Evolutionary conservation across 2,888 invertebrate species (phyloP).

Genomic region (Ornithoptera priamus): DNA sequence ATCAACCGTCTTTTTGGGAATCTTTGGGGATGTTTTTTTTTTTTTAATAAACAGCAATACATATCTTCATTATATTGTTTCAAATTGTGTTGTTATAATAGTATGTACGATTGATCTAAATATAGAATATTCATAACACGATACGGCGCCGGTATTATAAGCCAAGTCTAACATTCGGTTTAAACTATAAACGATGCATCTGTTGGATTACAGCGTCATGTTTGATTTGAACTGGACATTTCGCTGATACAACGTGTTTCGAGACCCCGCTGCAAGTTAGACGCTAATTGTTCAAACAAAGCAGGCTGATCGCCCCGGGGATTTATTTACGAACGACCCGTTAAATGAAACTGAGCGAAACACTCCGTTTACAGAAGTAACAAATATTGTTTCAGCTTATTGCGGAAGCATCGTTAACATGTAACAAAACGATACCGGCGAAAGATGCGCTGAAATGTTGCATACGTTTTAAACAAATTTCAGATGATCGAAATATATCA

Average conservation of each 20-base stretch:
- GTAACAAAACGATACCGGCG: slow-evolving; percentile 17
- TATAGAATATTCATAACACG: no score
- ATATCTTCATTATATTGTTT: not conserved
- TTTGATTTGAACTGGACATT: slow-evolving; percentile 44
- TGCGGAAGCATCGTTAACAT: slow-evolving; percentile 14
- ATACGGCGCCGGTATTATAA: not conserved
- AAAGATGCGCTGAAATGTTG: slow-evolving; percentile 17
- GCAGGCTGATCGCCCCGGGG: slow-evolving; percentile 33
- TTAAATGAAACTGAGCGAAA: slow-evolving; percentile 36
- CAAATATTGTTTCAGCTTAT: slow-evolving; percentile 18
- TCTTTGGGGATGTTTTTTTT: no score
- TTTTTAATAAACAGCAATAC: not conserved
- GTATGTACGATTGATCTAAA: not conserved
- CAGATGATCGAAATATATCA: no score
- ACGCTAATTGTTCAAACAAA: slow-evolving; percentile 53
- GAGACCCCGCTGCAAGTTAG: slow-evolving; percentile 33
- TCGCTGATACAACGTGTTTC: slow-evolving; percentile 45
- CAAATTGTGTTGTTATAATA: not conserved
- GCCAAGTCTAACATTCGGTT: slow-evolving; percentile 2
- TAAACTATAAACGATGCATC: slow-evolving; percentile 17
- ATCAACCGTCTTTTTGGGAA: no score
- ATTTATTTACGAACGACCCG: slow-evolving; percentile 37
- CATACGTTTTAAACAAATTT: slow-evolving; percentile 18
- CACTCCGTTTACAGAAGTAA: slow-evolving; percentile 23
- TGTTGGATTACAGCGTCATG: slow-evolving; percentile 9